These are phyloP conservation scores for Tragelaphus imberbis DNA, from an alignment of 2,113 vertebrate genomes.

Conservation along the genomic window DNA sequence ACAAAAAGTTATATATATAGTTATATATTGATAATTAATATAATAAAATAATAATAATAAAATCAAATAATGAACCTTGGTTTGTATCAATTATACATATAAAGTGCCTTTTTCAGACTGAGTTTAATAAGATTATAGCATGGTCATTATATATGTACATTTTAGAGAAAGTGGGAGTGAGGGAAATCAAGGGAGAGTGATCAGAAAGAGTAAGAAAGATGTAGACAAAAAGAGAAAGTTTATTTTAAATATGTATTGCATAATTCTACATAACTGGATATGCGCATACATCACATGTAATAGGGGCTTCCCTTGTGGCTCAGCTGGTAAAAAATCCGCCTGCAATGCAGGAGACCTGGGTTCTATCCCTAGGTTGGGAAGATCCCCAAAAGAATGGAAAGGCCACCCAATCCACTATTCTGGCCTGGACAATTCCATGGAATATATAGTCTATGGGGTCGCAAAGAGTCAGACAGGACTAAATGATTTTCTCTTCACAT, in stretches of 20 bases:
- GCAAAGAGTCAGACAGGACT: too few species aligned
- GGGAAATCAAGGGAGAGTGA: too few species aligned
- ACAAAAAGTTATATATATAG: neutral
- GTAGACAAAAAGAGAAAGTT: neutral
- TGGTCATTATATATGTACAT: neutral
- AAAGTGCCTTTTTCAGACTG: neutral
- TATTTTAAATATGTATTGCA: neutral
- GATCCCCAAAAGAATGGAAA: too few species aligned
- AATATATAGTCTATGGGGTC: too few species aligned
- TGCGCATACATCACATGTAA: neutral
- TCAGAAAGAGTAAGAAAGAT: neutral
- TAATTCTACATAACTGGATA: neutral
- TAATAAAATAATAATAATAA: neutral
- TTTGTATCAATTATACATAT: neutral
- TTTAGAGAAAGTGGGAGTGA: neutral
- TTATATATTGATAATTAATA: neutral
- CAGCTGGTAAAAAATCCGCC: too few species aligned
- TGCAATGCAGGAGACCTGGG: too few species aligned
- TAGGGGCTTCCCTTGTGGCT: too few species aligned
- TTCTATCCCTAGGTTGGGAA: too few species aligned
- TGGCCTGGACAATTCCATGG: too few species aligned
- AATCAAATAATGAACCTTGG: neutral
- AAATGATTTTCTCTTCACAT: too few species aligned
- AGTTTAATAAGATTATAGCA: neutral
- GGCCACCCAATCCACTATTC: too few species aligned